Base-by-base conservation (phyloP, 2,888 invertebrate genomes). In the Ametastegia equiseti region DNA sequence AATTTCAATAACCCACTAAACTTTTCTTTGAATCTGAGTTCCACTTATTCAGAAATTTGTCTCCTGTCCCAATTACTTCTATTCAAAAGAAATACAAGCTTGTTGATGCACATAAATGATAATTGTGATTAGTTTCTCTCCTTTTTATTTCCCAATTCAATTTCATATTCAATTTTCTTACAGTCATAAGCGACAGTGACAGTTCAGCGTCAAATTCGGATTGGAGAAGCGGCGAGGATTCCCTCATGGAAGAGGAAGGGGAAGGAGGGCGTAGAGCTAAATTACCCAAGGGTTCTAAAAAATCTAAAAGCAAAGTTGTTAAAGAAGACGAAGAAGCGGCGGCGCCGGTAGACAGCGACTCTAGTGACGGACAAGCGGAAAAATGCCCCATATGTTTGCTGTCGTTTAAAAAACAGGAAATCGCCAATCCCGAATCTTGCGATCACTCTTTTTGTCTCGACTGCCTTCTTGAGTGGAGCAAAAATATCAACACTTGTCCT, bases 401-500 rank as follows among this genome's bases (percentile, higher is more conserved):
- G 84, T 94, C 95, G 73, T 96, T 98, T 88, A 93, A 92, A 75
- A 93, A 94, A 45, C 97, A 98, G 92, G 95, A 97, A 92, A 94
- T 98, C 80, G 98, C 97, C 6, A 96, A 95, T 36, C 98, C 98
- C 0, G 95, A 96, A 88, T 94, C 94, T 30, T 98, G 98, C 92
- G 97, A 97, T 85, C 98, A 98, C 90, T 94, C 94, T 82, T 98
- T 98, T 92, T 98, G 98, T 91, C 93, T 97, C 54, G 96, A 96
- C 85, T 98, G 98, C 91, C 96, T 98, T 84, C 94, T 95, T 78
- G 97, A 98, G 90, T 98, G 98, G 98, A 95, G 98, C n/a, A 97
- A 96, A 93, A 98, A 97, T 93, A 96, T 97, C 63, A 98, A 98
- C 89, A 98, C 98, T 1, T 99, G 99, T 91, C 99, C 98, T 0